Conservation (phyloP, 2,113 vertebrate species). For the Neopipo cinnamomea region DNA sequence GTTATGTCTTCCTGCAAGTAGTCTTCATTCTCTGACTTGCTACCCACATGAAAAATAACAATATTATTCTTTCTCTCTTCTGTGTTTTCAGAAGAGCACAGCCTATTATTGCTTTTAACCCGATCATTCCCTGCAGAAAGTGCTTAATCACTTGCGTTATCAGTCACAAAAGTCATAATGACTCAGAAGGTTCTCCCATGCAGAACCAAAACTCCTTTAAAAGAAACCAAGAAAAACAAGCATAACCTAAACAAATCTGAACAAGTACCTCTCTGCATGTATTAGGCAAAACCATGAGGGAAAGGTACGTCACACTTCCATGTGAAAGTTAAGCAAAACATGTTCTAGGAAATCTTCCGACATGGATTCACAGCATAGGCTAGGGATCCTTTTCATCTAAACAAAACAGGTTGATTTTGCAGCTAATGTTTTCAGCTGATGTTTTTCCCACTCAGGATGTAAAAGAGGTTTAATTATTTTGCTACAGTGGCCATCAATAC, state of each 20-base stretch:
- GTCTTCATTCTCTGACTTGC: constrained; percentile 28
- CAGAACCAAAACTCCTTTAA: neutral
- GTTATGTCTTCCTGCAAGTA: neutral
- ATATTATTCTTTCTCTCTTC: neutral
- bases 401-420: neutral
- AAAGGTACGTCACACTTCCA: neutral
- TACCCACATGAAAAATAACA: constrained; percentile 16
- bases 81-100: neutral
- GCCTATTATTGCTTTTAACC: neutral
- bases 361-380: neutral
- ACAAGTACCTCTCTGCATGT: neutral
- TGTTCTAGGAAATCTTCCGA: neutral
- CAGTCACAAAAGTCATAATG: neutral
- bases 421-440: neutral
- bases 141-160: constrained; percentile 48
- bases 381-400: neutral
- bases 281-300: neutral
- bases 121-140: neutral
- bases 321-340: neutral
- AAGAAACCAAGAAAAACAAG: neutral
- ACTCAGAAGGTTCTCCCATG: neutral
- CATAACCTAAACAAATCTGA: neutral
- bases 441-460: neutral
- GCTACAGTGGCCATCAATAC: neutral
- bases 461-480: neutral